phyloP scores from a whole-genome alignment of 2,113 vertebrate species.

The Pygathrix nemaeus region DNA sequence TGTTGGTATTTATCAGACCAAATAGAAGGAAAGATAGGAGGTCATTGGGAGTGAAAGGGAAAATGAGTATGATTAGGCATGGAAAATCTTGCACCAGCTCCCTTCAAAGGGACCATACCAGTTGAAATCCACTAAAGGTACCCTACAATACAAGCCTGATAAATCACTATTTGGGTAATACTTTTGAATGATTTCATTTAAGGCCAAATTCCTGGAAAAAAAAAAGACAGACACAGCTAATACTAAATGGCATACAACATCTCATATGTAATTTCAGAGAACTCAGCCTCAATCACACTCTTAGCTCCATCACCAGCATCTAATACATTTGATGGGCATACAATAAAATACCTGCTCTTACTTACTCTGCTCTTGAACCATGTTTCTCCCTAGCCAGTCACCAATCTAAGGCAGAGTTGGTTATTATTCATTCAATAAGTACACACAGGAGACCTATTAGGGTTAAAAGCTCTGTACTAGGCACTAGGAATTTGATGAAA shows the following conservation, averaged over 20 bases:
- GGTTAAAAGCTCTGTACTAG: neutral
- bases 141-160: neutral
- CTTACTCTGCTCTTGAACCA: neutral
- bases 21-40: neutral
- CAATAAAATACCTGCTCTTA: neutral
- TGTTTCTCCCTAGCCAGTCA: conserved; percentile 1
- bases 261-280: neutral
- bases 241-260: neutral
- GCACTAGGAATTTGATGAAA: neutral
- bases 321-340: neutral
- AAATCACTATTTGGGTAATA: neutral
- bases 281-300: neutral
- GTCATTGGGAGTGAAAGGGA: neutral
- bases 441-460: neutral
- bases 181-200: neutral
- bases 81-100: neutral
- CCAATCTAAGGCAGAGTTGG: neutral
- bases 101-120: neutral
- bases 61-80: neutral
- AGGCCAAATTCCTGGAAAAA: neutral
- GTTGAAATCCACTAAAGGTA: neutral
- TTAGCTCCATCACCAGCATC: neutral
- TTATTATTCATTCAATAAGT: conserved; percentile 1
- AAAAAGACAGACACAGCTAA: neutral
- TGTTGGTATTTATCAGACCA: neutral